phyloP scores from a whole-genome alignment of 2,113 vertebrate species.

The Muntiacus reevesi region DNA sequence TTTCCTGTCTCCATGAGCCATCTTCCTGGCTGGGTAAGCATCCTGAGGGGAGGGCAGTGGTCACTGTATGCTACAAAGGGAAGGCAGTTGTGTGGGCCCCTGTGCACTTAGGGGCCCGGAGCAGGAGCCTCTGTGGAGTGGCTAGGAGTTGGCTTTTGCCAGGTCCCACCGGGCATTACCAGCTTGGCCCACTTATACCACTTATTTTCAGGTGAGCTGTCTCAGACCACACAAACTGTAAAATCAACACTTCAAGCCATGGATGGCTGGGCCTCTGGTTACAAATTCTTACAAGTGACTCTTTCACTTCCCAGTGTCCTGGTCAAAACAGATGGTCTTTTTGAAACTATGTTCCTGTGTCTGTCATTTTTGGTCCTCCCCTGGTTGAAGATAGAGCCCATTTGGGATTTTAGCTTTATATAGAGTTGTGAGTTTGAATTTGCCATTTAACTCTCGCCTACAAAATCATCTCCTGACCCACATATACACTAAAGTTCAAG shows the following conservation, averaged over 20 bases:
- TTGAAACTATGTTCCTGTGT: background rate
- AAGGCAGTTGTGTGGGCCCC: background rate
- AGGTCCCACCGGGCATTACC: background rate
- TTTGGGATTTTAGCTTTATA: background rate
- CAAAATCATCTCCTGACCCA: background rate
- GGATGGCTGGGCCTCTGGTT: background rate
- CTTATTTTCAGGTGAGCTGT: background rate
- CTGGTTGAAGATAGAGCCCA: background rate
- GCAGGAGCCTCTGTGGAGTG: background rate
- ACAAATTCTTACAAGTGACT: background rate
- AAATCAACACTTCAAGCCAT: background rate
- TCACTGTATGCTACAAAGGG: too few relatives aligned
- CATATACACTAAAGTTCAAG: background rate
- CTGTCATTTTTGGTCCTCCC: background rate
- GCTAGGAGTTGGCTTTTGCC: background rate
- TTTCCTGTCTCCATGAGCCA: background rate
- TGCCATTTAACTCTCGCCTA: background rate
- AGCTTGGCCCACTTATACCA: too few relatives aligned
- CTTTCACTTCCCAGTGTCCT: background rate
- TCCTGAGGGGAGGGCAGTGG: background rate
- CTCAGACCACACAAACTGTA: background rate
- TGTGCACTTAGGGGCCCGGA: background rate
- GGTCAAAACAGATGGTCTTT: background rate
- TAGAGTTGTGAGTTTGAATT: background rate
- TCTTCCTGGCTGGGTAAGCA: background rate